Conservation (phyloP, 2,797 vertebrate species). For the Enteromius paludinosus region DNA sequence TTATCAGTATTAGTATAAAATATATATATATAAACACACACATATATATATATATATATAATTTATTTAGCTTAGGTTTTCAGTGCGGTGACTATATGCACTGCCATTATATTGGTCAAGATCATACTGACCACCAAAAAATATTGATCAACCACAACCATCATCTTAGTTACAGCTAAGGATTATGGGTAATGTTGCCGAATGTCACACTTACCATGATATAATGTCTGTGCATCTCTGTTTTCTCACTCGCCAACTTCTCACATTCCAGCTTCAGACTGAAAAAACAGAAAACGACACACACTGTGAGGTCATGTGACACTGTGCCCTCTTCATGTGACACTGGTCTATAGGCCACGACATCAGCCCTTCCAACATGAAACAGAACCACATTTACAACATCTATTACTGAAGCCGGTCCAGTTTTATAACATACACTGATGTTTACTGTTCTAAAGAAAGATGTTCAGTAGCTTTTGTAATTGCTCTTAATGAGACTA, state of each 20-base stretch:
- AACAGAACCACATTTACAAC: not conserved
- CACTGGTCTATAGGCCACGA: not conserved
- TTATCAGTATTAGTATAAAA: too few species aligned
- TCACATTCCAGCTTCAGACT: constrained; percentile 87
- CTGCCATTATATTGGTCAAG: not conserved
- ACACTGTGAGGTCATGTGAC: not conserved
- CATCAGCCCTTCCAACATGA: not conserved
- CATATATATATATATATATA: too few species aligned
- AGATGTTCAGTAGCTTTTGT: not conserved
- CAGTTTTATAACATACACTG: not conserved
- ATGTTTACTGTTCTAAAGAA: constrained; percentile 15
- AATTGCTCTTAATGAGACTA: constrained; percentile 27
- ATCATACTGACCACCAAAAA: not conserved
- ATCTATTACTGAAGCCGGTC: not conserved
- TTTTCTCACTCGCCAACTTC: constrained; percentile 85
- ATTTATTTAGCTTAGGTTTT: not conserved
- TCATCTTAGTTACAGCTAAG: not conserved
- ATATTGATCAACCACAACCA: not conserved
- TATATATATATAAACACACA: too few species aligned
- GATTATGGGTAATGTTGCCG: constrained; percentile 53
- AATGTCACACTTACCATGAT: constrained; percentile 76
- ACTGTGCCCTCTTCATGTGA: not conserved
- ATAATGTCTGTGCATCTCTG: constrained; percentile 86
- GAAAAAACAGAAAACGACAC: constrained; percentile 35
- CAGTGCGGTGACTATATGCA: not conserved